Evolutionary conservation across 2,113 vertebrate genomes (phyloP).

Genomic region (Myiagra hebetior): DNA sequence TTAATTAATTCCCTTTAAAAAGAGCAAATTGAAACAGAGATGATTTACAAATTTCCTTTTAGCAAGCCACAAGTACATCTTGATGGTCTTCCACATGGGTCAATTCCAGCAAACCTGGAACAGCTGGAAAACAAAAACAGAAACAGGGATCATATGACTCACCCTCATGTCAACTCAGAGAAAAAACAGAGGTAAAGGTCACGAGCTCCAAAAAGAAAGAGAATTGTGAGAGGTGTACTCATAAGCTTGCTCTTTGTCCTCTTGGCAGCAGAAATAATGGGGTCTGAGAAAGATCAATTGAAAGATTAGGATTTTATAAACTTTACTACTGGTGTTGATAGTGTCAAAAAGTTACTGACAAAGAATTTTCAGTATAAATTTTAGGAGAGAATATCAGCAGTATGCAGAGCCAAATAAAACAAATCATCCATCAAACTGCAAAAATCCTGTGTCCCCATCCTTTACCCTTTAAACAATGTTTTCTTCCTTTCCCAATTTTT

Average conservation of each 20-base stretch:
- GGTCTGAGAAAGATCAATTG: not conserved
- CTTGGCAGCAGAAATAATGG: not conserved
- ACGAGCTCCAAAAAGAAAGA: not conserved
- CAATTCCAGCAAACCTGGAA: not conserved
- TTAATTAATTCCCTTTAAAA: not conserved
- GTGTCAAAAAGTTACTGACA: not conserved
- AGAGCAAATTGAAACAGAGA: not conserved
- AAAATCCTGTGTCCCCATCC: not conserved
- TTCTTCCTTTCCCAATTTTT: not conserved
- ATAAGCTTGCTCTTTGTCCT: not conserved
- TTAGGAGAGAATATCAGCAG: not conserved
- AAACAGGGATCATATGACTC: not conserved
- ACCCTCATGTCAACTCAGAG: not conserved
- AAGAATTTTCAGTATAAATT: not conserved
- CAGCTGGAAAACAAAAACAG: constrained; percentile 5
- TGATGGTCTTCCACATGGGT: not conserved
- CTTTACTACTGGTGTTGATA: not conserved
- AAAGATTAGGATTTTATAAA: not conserved
- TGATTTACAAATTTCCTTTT: not conserved
- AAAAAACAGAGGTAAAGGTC: not conserved
- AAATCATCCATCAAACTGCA: not conserved
- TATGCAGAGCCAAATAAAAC: not conserved
- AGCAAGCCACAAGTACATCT: not conserved
- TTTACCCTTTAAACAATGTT: not conserved
- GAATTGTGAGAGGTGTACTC: not conserved